These are phyloP conservation scores for Drosophila athabasca DNA, from an alignment of 1,140 invertebrate species.

Conservation along the genomic window DNA sequence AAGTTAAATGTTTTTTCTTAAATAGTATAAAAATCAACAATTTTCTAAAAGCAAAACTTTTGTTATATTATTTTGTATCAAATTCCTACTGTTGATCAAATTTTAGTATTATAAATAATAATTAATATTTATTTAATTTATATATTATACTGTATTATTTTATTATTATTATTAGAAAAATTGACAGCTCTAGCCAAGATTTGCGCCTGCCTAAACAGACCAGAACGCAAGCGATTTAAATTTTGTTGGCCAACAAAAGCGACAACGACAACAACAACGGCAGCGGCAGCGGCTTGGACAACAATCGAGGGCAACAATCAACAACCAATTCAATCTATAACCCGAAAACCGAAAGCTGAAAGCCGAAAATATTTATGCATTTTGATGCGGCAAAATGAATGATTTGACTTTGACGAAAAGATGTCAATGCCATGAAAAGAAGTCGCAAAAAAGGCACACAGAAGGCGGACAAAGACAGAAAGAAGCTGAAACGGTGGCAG, in stretches of 20 bases:
- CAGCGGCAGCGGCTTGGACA: neutral
- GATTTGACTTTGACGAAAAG: slow-evolving; percentile 84
- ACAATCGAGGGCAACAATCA: slow-evolving; percentile 68
- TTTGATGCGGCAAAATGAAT: slow-evolving; percentile 83
- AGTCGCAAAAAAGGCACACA: slow-evolving; percentile 25
- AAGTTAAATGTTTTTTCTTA: too few relatives aligned
- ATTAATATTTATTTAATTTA: neutral
- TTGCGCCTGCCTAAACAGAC: slow-evolving; percentile 24
- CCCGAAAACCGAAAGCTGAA: slow-evolving; percentile 37
- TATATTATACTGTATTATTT: slow-evolving; percentile 3
- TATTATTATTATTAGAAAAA: neutral
- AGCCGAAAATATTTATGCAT: slow-evolving; percentile 77
- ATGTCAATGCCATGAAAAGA: slow-evolving; percentile 68
- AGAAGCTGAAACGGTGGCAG: slow-evolving; percentile 1
- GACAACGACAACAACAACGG: slow-evolving; percentile 12
- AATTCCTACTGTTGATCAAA: too few relatives aligned
- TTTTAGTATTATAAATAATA: too few relatives aligned
- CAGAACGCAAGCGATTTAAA: slow-evolving; percentile 63
- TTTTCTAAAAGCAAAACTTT: too few relatives aligned
- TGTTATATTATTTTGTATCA: too few relatives aligned
- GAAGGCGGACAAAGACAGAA: slow-evolving; percentile 18
- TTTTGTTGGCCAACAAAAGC: slow-evolving; percentile 24
- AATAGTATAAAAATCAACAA: too few relatives aligned
- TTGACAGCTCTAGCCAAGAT: slow-evolving; percentile 35
- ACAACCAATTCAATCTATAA: slow-evolving; percentile 69